Evolutionary conservation across 2,888 invertebrate genomes (phyloP).

Genomic region (Caenorhabditis sp.): DNA sequence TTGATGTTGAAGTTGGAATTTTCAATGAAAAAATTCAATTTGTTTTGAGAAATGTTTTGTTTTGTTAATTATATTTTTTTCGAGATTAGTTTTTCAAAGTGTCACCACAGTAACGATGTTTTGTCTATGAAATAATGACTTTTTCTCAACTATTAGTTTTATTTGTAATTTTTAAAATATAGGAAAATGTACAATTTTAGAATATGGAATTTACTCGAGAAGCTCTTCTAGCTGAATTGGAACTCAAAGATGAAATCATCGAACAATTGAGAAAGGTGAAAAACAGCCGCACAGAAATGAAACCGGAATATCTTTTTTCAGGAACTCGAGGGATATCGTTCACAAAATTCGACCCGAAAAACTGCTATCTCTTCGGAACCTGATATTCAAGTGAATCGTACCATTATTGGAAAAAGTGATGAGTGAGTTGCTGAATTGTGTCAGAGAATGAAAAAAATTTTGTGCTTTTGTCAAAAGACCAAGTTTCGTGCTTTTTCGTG

Average conservation of each 20-base stretch:
- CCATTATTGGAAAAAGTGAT: conserved; percentile 46
- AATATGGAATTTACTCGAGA: conserved; percentile 46
- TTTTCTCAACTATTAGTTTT: too few relatives aligned
- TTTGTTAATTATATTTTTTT: too few relatives aligned
- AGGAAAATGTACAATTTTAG: too few relatives aligned
- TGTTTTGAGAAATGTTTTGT: too few relatives aligned
- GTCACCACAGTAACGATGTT: too few relatives aligned
- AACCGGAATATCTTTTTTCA: conserved; percentile 5
- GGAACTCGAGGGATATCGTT: conserved; percentile 43
- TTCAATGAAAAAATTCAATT: too few relatives aligned
- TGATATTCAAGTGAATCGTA: conserved; percentile 28
- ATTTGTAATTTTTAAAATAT: too few relatives aligned
- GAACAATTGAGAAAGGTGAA: conserved; percentile 39
- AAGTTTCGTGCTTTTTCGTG: not conserved
- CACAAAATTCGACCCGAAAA: conserved; percentile 46
- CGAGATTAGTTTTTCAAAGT: too few relatives aligned
- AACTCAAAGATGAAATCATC: conserved; percentile 53
- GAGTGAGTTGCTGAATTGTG: conserved; percentile 29
- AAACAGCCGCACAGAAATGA: not conserved
- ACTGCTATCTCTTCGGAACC: conserved; percentile 64
- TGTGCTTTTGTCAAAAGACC: not conserved
- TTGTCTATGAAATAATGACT: too few relatives aligned
- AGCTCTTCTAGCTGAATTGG: conserved; percentile 47
- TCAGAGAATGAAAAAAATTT: not conserved
- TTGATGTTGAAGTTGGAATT: too few relatives aligned